Base-by-base conservation (phyloP, 2,888 invertebrate species). In the Galerucella calmariensis region DNA sequence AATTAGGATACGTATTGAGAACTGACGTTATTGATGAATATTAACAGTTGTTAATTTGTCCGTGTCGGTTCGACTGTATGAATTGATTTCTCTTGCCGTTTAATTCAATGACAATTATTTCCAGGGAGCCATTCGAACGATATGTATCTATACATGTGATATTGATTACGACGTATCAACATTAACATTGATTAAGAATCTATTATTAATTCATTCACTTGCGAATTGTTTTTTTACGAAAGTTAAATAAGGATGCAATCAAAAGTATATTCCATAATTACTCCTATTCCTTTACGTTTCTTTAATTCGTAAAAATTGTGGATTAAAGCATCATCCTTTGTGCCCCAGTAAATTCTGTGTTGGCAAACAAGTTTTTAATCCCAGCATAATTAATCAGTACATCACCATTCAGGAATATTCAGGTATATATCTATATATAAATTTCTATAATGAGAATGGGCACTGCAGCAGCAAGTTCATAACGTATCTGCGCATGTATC, bases 1-100 rank as follows among this genome's bases (percentile, higher is more conserved):
- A 74, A 78, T 77, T 75, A 74, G 74, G 56, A 75, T 61, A 58
- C 58, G 53, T 59, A 72, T 66, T 53, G 56, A 53, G 63, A 59
- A n/a, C 12, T 56, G 59, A 41, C 67, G 46, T 66, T 68, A 73
- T 48, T 71, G 48, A 70, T 69, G 59, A 67, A 56, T 73, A 69
- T 68, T 56, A 65, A 58, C 69, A 46, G 51, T 70, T 56, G 67
- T 74, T 67, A 70, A 74, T 70, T 74, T 69, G 67, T 74, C 67
- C 62, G 56, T 67, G 74, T 67, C 67, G 67, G 51, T 58, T 62
- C 51, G 46, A 74, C 27, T 51, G 70, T 67, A 67, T 71, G 56
- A 71, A 70, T 67, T 61, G 62, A 74, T 67, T 74, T 61, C 69
- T 58, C 66, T 16, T 41, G n/a, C 56, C 14, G n/a, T 35, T 61